A percentile compares a stretch with the other conserved stretches of the same genome.
phyloP scores from a whole-genome alignment of 2,888 invertebrate species.

The Aphelenchoides bicaudatus region DNA sequence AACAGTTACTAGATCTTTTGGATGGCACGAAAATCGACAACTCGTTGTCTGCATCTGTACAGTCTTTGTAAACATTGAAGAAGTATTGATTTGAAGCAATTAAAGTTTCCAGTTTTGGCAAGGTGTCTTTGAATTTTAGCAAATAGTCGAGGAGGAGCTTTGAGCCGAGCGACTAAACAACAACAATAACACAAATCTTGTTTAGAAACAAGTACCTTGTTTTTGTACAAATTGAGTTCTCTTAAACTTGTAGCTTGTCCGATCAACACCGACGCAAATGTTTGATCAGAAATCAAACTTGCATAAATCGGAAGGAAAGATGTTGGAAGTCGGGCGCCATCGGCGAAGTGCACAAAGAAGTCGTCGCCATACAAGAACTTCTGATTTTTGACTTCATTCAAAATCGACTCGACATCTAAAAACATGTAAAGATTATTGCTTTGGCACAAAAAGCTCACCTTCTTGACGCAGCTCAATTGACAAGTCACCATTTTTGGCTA shows the following conservation, averaged over 20 bases:
- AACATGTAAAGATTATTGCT: too few species aligned
- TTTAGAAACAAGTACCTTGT: slow-evolving; percentile 6
- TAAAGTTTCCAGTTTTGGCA: slow-evolving; percentile 31
- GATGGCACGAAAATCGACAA: neutral
- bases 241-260: slow-evolving; percentile 9
- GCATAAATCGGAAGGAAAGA: slow-evolving; percentile 7
- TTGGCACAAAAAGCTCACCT: too few species aligned
- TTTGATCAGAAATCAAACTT: slow-evolving; percentile 9
- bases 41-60: slow-evolving; percentile 1
- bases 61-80: slow-evolving; percentile 4
- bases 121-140: slow-evolving; percentile 30
- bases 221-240: slow-evolving; percentile 5
- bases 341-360: slow-evolving; percentile 11
- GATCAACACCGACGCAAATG: neutral
- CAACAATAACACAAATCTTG: neutral
- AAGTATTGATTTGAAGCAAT: neutral
- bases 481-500: too few species aligned
- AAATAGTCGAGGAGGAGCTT: slow-evolving; percentile 19
- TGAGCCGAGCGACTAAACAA: slow-evolving; percentile 16
- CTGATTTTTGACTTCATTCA: neutral
- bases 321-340: slow-evolving; percentile 14
- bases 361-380: neutral
- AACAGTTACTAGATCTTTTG: too few species aligned
- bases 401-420: slow-evolving; percentile 14
- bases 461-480: too few species aligned